These are phyloP conservation scores for Hipposideros larvatus DNA, from an alignment of 2,797 vertebrate species.

Conservation along the genomic window DNA sequence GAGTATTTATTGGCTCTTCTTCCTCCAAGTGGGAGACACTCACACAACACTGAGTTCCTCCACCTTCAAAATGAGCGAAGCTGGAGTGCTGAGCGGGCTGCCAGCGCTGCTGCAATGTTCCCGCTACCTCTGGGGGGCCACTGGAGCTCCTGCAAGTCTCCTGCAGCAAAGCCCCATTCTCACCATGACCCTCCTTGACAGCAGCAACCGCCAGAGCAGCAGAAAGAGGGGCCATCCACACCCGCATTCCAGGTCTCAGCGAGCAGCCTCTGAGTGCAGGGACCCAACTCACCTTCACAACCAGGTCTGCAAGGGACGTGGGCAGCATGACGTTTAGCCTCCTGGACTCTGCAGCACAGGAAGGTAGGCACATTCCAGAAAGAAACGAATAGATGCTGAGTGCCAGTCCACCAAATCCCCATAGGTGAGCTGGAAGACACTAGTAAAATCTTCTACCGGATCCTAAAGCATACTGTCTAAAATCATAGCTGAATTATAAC, in stretches of 20 bases:
- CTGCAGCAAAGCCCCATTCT: neutral
- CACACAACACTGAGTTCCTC: neutral
- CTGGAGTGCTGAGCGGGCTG: rapidly evolving
- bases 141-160: neutral
- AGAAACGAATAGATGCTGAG: neutral
- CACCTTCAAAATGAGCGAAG: rapidly evolving
- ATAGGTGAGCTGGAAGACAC: neutral
- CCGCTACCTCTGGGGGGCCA: rapidly evolving
- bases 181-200: rapidly evolving
- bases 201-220: neutral
- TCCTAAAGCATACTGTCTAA: neutral
- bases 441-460: neutral
- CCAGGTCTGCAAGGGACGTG: neutral
- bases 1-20: rapidly evolving
- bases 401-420: no score
- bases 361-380: neutral
- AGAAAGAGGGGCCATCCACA: neutral
- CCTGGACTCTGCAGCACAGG: neutral
- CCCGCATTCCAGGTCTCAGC: neutral
- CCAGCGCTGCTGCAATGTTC: neutral
- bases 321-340: neutral
- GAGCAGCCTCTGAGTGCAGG: rapidly evolving
- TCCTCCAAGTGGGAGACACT: neutral
- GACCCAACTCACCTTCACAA: neutral
- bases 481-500: neutral